Base-by-base conservation (phyloP, 2,888 invertebrate genomes). In the Pristionchus arcanus region DNA sequence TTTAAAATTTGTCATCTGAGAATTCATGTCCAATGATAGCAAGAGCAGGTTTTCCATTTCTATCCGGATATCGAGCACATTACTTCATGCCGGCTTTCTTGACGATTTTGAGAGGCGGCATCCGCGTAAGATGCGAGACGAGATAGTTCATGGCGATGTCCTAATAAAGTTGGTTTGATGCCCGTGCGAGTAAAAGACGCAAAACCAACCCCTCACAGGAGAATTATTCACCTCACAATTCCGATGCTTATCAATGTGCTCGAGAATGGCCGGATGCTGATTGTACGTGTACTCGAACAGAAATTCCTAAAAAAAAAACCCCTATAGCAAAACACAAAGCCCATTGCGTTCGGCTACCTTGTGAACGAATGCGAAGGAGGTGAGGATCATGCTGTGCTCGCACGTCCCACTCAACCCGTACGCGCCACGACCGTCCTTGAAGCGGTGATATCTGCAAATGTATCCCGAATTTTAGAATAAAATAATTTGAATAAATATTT, bases 141-240 rank as follows among this genome's bases (percentile, higher is more conserved):
- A 99, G 96, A 96, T 99, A 99, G 96, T 99, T 99, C 98, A 99
- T 98, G 21, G 99, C 99, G 93, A 99, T 98, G 95, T 99, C 99
- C 96, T 99, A 3, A 3, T 16, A 19, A 19, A 16, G 4, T 4
- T 59, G 9, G 19, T 19, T 3, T 15, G 19, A 3, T 19, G 13
- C 4, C 13, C 19, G 4, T 59, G 16, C 16, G 19, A 59, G n/a
- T n/a, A n/a, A n/a, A n/a, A n/a, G n/a, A n/a, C n/a, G n/a, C n/a
- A n/a, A n/a, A n/a, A n/a, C n/a, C n/a, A n/a, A n/a, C n/a, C n/a
- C n/a, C n/a, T n/a, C n/a, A n/a, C n/a, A n/a, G n/a, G n/a, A n/a
- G n/a, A n/a, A n/a, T n/a, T n/a, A n/a, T n/a, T n/a, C n/a, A 86
- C 86, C 96, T 99, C 99, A 96, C 99, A 99, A 96, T 99, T 99